A percentile compares a stretch with the other conserved stretches of the same genome.
phyloP scores from a whole-genome alignment of 2,113 vertebrate genomes.

The Microtus pennsylvanicus region DNA sequence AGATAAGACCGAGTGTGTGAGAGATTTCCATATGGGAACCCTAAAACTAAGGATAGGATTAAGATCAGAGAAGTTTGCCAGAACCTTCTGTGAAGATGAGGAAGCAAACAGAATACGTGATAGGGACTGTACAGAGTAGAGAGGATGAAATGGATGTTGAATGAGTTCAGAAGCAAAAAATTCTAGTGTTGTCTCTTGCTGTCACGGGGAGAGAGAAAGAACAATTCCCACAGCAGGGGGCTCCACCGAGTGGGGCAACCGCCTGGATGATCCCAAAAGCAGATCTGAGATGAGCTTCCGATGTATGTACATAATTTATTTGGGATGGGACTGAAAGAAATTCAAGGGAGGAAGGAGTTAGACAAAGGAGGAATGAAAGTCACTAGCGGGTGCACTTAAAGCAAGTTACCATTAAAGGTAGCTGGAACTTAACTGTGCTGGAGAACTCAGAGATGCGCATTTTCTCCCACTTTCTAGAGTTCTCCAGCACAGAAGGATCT shows the following conservation, averaged over 20 bases:
- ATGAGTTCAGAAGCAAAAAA: not conserved
- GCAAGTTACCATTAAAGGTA: constrained; percentile 19
- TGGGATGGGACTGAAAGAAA: not conserved
- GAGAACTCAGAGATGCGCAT: not conserved
- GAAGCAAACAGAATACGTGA: not conserved
- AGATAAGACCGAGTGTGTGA: not conserved
- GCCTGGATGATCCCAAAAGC: not conserved
- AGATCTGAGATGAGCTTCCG: constrained; percentile 2
- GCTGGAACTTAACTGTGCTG: not conserved
- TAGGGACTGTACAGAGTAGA: not conserved
- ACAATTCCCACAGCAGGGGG: not conserved
- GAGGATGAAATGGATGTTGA: not conserved
- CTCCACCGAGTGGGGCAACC: not conserved
- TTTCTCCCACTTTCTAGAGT: not conserved
- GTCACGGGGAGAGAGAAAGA: not conserved
- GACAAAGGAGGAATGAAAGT: not conserved
- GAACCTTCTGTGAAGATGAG: constrained; percentile 14
- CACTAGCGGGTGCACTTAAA: not conserved
- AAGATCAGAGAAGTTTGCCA: not conserved
- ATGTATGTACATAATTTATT: not conserved
- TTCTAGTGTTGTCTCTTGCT: not conserved
- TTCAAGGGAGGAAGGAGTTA: not conserved
- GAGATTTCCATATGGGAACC: not conserved
- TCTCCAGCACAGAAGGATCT: too few species aligned
- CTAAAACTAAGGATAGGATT: not conserved